Percentiles rank a stretch among this genome's conserved stretches.
Conservation (phyloP, 2,888 invertebrate genomes). For the Lasius fuliginosus region DNA sequence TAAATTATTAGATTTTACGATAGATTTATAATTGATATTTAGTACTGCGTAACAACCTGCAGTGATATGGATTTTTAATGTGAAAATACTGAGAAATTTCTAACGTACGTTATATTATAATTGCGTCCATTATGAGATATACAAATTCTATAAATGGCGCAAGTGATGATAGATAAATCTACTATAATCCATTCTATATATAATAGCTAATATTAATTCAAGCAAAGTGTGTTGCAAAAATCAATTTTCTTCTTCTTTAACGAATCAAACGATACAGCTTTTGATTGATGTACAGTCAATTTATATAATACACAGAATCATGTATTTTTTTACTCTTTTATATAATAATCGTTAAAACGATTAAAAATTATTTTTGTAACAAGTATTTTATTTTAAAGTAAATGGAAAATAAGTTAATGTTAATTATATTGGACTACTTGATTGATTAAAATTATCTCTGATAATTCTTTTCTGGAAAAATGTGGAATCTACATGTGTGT, state of each 20-base stretch:
- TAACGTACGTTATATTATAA: not conserved
- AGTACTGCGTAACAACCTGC: not conserved
- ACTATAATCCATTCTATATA: not conserved
- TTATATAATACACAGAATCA: too few relatives aligned
- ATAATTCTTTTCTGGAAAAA: not conserved
- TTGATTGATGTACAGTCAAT: too few relatives aligned
- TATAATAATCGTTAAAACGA: not conserved
- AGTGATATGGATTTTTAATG: slow-evolving; percentile 5
- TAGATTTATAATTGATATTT: not conserved
- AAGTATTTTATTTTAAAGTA: not conserved
- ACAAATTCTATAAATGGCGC: not conserved
- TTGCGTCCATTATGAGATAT: not conserved
- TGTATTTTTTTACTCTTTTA: not conserved
- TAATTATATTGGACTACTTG: not conserved
- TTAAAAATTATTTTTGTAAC: not conserved
- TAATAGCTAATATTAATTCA: not conserved
- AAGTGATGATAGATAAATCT: not conserved
- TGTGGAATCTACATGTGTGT: not conserved
- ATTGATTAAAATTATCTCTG: not conserved
- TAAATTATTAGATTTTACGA: not conserved
- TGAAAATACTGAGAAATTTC: not conserved
- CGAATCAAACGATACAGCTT: too few relatives aligned
- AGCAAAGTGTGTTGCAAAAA: too few relatives aligned
- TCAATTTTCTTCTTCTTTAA: too few relatives aligned
- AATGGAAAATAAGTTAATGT: not conserved